Evolutionary conservation across 35 echinoderm and acorn worm genomes (phyloP).

Genomic region (Ptychodera flava): DNA sequence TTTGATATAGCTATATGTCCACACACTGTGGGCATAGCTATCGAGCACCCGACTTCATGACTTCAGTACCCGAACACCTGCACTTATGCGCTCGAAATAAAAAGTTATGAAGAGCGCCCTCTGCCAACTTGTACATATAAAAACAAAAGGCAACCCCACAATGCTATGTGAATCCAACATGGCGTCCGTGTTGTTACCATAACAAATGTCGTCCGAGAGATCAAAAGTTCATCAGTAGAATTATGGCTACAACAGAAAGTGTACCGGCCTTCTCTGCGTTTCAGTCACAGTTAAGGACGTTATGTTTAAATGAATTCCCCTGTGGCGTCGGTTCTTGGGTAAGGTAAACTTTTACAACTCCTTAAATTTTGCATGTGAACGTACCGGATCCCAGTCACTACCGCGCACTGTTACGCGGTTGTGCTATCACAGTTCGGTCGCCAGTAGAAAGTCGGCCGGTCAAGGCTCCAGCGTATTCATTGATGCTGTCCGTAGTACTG

Average conservation of each 20-base stretch:
- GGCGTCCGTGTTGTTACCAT: neutral
- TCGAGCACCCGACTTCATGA: no score
- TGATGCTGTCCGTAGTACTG: no score
- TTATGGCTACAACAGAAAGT: neutral
- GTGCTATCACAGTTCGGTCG: neutral
- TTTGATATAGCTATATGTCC: no score
- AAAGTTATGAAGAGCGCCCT: no score
- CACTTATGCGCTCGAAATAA: no score
- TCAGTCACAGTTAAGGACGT: conserved; percentile 62
- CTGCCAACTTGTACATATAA: no score
- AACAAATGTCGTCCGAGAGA: neutral
- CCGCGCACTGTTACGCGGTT: neutral
- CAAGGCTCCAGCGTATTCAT: no score
- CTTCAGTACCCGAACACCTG: no score
- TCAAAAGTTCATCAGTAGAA: neutral
- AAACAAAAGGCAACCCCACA: no score
- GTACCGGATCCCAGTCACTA: neutral
- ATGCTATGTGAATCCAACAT: neutral
- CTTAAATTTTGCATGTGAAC: neutral
- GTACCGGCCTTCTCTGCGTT: conserved; percentile 57
- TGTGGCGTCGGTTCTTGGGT: conserved; percentile 82
- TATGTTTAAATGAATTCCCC: conserved; percentile 91
- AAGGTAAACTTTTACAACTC: neutral
- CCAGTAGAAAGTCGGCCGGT: neutral
- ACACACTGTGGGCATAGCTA: no score